These are phyloP conservation scores for Okamejei kenojei DNA, from an alignment of 2,797 vertebrate genomes.

Conservation along the genomic window DNA sequence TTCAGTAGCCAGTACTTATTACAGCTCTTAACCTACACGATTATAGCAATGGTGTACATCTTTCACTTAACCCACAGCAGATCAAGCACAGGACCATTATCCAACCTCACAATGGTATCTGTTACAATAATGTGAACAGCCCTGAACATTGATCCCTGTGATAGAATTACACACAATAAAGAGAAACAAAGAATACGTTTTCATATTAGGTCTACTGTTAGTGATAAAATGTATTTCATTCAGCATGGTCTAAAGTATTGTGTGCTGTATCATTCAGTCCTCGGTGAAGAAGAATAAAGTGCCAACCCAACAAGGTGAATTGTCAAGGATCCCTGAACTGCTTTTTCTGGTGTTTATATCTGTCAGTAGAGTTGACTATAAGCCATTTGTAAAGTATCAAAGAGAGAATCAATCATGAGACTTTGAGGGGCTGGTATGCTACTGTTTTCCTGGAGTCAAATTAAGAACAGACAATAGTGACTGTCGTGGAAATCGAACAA, in stretches of 20 bases:
- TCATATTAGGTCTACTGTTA: background rate
- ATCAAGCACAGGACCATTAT: background rate
- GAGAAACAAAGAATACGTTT: background rate
- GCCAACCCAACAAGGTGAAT: background rate
- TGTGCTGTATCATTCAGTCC: background rate
- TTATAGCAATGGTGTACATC: background rate
- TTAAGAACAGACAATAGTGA: background rate
- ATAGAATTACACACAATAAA: background rate
- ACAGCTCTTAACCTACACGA: background rate
- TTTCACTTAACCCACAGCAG: background rate
- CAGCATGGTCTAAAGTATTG: background rate
- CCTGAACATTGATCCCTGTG: background rate
- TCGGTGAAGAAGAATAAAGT: background rate
- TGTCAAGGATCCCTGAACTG: background rate
- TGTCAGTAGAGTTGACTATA: background rate
- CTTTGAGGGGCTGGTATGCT: background rate
- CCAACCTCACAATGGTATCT: background rate
- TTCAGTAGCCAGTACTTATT: background rate
- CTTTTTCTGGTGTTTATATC: background rate
- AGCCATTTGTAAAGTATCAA: background rate
- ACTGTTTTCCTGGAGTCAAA: background rate
- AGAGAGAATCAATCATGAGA: background rate
- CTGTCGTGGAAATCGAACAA: background rate
- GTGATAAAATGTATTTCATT: background rate
- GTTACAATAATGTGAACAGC: background rate